phyloP scores from a whole-genome alignment of 2,797 vertebrate genomes.

The Telmatherina bonti region DNA sequence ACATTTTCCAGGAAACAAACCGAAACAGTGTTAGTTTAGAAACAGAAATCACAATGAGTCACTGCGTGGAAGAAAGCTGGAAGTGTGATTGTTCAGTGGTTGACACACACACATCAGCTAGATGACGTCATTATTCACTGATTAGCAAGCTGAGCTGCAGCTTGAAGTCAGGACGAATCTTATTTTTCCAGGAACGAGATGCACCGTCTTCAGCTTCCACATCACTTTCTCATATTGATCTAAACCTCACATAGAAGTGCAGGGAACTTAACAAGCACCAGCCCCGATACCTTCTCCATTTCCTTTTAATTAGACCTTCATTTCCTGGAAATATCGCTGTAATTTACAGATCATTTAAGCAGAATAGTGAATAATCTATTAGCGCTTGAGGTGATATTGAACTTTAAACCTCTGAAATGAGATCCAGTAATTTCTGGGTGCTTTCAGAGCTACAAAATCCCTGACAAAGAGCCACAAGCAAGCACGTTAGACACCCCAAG shows the following conservation, averaged over 20 bases:
- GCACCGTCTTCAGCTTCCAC: background rate
- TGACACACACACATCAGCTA: too few species aligned
- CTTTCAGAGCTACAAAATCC: background rate
- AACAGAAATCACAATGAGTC: background rate
- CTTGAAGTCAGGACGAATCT: background rate
- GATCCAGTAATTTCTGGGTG: background rate
- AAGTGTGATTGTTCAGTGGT: too few species aligned
- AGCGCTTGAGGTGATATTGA: background rate
- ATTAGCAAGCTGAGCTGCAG: too few species aligned
- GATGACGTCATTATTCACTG: too few species aligned
- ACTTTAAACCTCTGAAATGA: background rate
- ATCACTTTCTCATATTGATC: background rate
- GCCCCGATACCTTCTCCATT: background rate
- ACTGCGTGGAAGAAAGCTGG: too few species aligned
- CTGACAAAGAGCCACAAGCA: background rate
- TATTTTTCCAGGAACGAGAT: background rate
- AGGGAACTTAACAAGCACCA: background rate
- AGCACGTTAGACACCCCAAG: background rate
- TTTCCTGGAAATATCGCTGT: background rate
- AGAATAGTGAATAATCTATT: background rate
- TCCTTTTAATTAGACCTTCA: slow-evolving; percentile 2
- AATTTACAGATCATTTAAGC: background rate
- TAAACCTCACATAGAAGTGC: background rate
- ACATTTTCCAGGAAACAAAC: background rate
- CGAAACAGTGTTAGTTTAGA: background rate